Conservation (phyloP, 2,113 vertebrate species). For the Dicentrarchus labrax region DNA sequence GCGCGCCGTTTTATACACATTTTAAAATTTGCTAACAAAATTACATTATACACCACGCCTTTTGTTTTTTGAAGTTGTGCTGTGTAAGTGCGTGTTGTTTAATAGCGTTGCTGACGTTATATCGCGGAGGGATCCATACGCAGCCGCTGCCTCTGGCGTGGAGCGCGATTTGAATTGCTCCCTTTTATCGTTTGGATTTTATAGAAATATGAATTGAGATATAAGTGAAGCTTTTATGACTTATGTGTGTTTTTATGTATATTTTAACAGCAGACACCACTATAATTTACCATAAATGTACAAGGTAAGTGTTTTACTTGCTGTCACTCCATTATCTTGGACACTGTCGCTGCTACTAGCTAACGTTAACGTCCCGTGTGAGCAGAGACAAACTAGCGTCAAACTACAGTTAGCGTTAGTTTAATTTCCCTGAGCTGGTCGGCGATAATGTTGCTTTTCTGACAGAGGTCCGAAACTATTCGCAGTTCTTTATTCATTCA, state of each 20-base stretch:
- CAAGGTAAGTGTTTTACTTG: slow-evolving; percentile 58
- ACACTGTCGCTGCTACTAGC: not conserved
- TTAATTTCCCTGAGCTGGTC: not conserved
- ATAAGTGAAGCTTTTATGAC: not conserved
- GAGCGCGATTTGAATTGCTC: slow-evolving; percentile 72
- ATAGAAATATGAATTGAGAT: not conserved
- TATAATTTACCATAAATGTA: not conserved
- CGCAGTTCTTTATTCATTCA: not conserved
- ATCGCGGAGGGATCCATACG: slow-evolving; percentile 58
- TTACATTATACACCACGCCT: fast-evolving
- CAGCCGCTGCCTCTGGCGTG: not conserved
- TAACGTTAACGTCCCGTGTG: slow-evolving; percentile 28
- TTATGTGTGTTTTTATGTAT: not conserved
- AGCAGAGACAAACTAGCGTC: not conserved
- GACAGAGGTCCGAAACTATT: not conserved
- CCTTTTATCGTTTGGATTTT: not conserved
- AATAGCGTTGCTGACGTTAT: not conserved
- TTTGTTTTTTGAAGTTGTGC: not conserved
- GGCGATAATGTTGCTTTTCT: not conserved
- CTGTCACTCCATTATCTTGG: not conserved
- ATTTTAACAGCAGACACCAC: not conserved
- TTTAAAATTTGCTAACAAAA: fast-evolving
- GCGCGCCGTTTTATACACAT: fast-evolving
- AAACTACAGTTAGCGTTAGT: not conserved
- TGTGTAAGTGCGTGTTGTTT: not conserved